Percentiles rank a stretch among this genome's conserved stretches.
These are phyloP conservation scores for Lytechinus variegatus DNA, from an alignment of 35 echinoderm and acorn worm genomes.

Conservation along the genomic window DNA sequence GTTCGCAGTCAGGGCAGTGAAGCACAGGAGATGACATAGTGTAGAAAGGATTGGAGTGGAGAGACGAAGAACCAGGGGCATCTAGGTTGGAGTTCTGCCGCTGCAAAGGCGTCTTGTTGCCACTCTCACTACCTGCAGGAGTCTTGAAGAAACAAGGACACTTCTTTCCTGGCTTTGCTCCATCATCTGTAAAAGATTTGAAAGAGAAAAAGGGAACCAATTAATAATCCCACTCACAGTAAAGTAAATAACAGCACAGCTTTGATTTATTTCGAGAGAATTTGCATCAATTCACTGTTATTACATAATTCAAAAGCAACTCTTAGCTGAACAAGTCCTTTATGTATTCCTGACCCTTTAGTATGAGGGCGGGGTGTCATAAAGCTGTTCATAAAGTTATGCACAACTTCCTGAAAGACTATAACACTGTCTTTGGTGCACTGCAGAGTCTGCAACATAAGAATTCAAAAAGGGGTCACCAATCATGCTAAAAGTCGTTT, in stretches of 20 bases:
- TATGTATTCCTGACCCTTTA: too few relatives aligned
- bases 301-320: too few relatives aligned
- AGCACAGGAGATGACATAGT: background rate
- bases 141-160: conserved; percentile 12
- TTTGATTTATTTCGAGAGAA: too few relatives aligned
- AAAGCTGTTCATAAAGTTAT: too few relatives aligned
- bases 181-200: background rate
- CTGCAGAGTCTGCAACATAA: too few relatives aligned
- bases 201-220: background rate
- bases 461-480: too few relatives aligned
- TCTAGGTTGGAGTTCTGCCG: background rate
- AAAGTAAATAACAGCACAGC: background rate
- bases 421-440: too few relatives aligned
- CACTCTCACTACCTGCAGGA: background rate
- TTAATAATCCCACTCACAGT: background rate
- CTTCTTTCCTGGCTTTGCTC: background rate
- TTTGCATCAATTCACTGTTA: too few relatives aligned
- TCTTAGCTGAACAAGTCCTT: too few relatives aligned
- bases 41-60: background rate
- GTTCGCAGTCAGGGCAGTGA: conserved; percentile 21
- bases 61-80: background rate
- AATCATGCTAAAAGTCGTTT: too few relatives aligned
- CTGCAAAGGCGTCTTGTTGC: conserved; percentile 29
- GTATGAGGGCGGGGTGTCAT: too few relatives aligned
- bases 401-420: too few relatives aligned